Conservation (phyloP, 2,888 invertebrate genomes). For the Cerastis rubricosa region DNA sequence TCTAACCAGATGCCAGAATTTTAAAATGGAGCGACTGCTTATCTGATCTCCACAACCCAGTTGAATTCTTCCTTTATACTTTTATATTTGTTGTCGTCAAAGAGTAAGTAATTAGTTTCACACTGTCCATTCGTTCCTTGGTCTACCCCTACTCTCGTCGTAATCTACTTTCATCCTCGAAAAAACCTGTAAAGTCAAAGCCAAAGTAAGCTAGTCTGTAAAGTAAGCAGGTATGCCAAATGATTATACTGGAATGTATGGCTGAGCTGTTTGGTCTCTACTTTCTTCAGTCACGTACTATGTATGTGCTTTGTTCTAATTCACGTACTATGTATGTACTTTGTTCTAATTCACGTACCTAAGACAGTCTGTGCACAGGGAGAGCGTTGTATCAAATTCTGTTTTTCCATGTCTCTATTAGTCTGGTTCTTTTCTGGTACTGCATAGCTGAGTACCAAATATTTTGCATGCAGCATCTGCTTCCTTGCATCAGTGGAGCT, state of each 20-base stretch:
- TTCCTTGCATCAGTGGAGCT: no score
- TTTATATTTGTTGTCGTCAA: no score
- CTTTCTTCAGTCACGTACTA: neutral
- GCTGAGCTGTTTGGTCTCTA: neutral
- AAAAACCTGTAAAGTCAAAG: neutral
- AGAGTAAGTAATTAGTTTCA: neutral
- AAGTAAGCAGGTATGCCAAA: neutral
- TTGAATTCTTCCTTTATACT: no score
- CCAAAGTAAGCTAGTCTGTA: neutral
- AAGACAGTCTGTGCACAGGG: neutral
- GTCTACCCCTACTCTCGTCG: neutral
- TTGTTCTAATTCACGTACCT: no score
- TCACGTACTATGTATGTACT: neutral
- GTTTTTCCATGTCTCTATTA: neutral
- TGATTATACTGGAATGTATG: neutral
- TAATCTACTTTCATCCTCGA: neutral
- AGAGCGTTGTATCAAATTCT: neutral
- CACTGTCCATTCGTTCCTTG: neutral
- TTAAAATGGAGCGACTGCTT: no score
- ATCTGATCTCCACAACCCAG: no score
- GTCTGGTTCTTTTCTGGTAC: neutral
- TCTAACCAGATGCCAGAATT: no score
- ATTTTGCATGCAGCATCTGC: neutral
- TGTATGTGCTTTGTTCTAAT: no score
- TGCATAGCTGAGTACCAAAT: neutral